Evolutionary conservation across 2,888 invertebrate genomes (phyloP), one percentile per base, ranked within the genome.

Genomic region (Hirtodrosophila alboralis): DNA sequence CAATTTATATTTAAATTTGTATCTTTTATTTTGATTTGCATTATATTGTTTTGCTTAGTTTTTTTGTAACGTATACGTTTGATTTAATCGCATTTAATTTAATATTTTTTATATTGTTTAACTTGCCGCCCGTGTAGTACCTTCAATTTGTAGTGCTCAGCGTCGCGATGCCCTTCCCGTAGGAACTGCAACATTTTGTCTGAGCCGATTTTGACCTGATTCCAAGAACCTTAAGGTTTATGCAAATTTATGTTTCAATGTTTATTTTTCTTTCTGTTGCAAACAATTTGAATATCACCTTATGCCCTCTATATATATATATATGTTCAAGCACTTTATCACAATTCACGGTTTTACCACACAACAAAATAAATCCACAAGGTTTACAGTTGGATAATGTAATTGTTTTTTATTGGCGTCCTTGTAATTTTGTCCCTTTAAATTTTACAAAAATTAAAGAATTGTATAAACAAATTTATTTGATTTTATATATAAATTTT

Each of bases 111-210:
- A 4, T 63, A 40, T 73, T 47, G 66, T 67, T 66, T 68, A 43
- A 63, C 49, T 47, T 36, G 59, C 33, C 69, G 48, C 34, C 63
- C 70, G 41, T 62, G 63, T 87, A 88, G 89, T 75, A 89, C 75
- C 69, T 88, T 88, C 87, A 88, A 88, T 87, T 84, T 87, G 73
- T 87, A 86, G 83, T 67, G 33, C 30, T 28, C 36, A 10, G 51
- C 61, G 12, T 40, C 16, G 30, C 48, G 31, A 28, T 6, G 37
- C 27, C 27, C 43, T 18, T 23, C 23, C 53, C 37, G n/a, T 43
- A 18, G 47, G 43, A 18, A 23, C 10, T 69, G 81, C 74, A 67
- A 74, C 69, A 71, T 70, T 69, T 73, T 40, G 31, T 54, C 51
- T 45, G 48, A 45, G 64, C 64, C 63, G 37, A n/a, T 58, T 72